Evolutionary conservation across 2,888 invertebrate genomes (phyloP).

Genomic region (Lasioglossum calceatum): DNA sequence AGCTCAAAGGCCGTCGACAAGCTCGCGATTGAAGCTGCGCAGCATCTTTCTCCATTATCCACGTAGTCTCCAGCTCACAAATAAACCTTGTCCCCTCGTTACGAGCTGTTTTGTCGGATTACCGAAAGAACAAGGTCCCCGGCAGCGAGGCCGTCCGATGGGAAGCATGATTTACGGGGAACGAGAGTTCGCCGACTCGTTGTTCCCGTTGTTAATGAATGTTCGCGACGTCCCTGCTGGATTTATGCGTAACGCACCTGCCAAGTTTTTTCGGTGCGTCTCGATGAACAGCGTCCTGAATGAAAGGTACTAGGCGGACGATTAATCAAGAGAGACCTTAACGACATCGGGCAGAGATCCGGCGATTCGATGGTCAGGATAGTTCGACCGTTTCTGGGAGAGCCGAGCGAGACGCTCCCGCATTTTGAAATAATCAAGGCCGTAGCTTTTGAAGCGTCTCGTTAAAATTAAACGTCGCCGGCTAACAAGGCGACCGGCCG

Average conservation of each 20-base stretch:
- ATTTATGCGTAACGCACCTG: background rate
- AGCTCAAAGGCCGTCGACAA: background rate
- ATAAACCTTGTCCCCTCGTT: background rate
- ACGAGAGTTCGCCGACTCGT: background rate
- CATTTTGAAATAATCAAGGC: conserved; percentile 8
- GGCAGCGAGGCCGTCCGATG: background rate
- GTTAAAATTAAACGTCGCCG: conserved; percentile 31
- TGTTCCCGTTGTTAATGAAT: background rate
- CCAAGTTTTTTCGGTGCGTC: background rate
- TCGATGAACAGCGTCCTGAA: background rate
- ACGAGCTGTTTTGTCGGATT: background rate
- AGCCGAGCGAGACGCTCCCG: background rate
- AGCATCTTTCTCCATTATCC: background rate
- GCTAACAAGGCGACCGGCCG: conserved; percentile 24
- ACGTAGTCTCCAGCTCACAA: background rate
- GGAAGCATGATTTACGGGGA: background rate
- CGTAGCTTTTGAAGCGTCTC: conserved; percentile 16
- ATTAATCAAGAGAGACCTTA: background rate
- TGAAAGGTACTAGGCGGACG: background rate
- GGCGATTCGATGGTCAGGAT: background rate
- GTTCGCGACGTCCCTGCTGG: background rate
- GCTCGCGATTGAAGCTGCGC: background rate
- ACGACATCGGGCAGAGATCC: background rate
- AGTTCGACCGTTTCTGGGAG: background rate
- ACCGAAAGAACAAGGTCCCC: background rate